These are phyloP conservation scores for Tenualosa thibaudeaui DNA, from an alignment of 2,797 vertebrate species.

Conservation along the genomic window DNA sequence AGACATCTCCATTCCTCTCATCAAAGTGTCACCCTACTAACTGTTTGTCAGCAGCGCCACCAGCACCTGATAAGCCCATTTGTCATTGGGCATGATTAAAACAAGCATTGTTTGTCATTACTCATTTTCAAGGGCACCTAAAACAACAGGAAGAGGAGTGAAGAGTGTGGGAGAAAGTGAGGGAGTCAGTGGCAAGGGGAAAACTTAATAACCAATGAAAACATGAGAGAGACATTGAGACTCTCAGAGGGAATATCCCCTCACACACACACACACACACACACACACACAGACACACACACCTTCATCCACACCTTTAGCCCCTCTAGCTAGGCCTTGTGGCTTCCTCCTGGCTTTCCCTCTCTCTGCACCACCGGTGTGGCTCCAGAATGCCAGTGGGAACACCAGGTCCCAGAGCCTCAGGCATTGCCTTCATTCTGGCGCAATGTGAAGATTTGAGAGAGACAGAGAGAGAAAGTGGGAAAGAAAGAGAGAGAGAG, in stretches of 20 bases:
- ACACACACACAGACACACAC: slow-evolving; percentile 23
- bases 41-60: neutral
- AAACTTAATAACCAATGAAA: neutral
- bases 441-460: neutral
- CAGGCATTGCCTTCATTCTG: neutral
- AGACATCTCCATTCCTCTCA: neutral
- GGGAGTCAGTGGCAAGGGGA: neutral
- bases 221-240: neutral
- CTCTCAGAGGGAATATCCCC: neutral
- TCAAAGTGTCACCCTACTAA: neutral
- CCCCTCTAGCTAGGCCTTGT: neutral
- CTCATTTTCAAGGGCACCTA: neutral
- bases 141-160: neutral
- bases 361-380: neutral
- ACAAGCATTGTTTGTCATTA: neutral
- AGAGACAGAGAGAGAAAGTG: neutral
- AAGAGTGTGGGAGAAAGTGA: neutral
- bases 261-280: slow-evolving; percentile 21
- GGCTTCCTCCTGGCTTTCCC: neutral
- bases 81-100: neutral
- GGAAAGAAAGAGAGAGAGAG: neutral
- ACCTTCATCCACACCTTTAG: neutral
- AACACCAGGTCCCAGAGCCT: neutral
- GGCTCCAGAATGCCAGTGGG: neutral
- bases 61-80: slow-evolving; percentile 1